Base-by-base conservation (phyloP, 2,888 invertebrate genomes). In the Xiphydria camelus region DNA sequence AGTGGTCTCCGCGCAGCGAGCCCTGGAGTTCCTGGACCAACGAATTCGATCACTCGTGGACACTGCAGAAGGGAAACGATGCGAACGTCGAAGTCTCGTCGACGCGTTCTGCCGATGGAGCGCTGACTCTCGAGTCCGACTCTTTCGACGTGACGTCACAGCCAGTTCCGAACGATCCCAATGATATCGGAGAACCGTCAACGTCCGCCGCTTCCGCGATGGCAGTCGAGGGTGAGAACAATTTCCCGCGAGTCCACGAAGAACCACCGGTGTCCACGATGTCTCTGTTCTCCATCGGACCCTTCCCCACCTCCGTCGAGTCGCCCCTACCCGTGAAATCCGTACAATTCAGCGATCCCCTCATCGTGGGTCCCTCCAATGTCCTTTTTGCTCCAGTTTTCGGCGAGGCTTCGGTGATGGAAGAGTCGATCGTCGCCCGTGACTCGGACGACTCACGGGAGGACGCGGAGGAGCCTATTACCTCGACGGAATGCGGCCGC, bases 281-380 rank as follows among this genome's bases (percentile, higher is more conserved):
- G 46, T 62, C 73, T 10, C 58, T 74, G 6, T 75, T 75, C 43
- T 62, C 68, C 1, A 75, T 75, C 19, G 73, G 75, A 31, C 75
- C 74, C 6, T 56, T 64, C 45, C 60, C 57, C 23, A 4, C 32
- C 18, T 19, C 33, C 10, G n/a, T n/a, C n/a, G 41, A 36, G n/a
- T 21, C 34, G 25, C 21, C 45, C 19, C 34, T 34, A 10, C 15
- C 47, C 1, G 22, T 50, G 33, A 61, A 59, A 42, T 56, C 42
- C 14, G 62, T 63, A 3, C 66, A 64, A 39, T 62, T 64, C 47
- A 62, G 60, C 32, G 61, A 68, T 40, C 61, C 66, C 1, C 45
- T 64, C 14, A 44, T 65, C 41, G 47, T 62, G 4, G 65, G 64
- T 6, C 61, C 65, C n/a, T 61, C 66, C 37, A 57, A n/a, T 12